phyloP scores from a whole-genome alignment of 2,113 vertebrate species.

The Pionites leucogaster region DNA sequence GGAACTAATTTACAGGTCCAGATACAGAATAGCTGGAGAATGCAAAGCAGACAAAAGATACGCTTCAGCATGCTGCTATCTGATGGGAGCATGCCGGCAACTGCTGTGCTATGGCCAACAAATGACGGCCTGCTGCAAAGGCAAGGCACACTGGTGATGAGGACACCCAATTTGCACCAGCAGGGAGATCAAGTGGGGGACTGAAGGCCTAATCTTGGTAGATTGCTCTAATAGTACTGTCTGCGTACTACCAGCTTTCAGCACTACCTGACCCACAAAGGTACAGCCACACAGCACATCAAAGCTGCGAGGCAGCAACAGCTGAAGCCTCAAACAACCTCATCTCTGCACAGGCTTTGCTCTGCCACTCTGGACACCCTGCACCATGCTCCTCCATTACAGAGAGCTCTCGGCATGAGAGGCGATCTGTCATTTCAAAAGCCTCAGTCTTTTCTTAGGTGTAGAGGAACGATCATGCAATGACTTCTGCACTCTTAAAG shows the following conservation, averaged over 20 bases:
- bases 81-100: neutral
- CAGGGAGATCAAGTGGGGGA: neutral
- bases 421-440: neutral
- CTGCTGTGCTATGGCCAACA: neutral
- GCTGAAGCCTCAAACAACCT: neutral
- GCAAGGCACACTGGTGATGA: neutral
- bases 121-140: neutral
- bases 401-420: rapidly evolving
- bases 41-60: neutral
- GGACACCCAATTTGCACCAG: neutral
- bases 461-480: neutral
- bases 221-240: neutral
- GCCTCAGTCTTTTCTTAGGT: neutral
- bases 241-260: neutral
- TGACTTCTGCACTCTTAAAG: neutral
- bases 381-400: neutral
- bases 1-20: neutral
- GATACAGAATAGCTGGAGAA: neutral
- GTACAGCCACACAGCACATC: rapidly evolving
- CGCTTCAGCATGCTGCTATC: neutral
- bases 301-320: rapidly evolving
- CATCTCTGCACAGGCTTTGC: neutral
- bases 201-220: neutral
- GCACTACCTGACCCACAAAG: neutral
- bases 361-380: neutral